Conservation (phyloP, 2,888 invertebrate genomes). For the Julus scanicus region DNA sequence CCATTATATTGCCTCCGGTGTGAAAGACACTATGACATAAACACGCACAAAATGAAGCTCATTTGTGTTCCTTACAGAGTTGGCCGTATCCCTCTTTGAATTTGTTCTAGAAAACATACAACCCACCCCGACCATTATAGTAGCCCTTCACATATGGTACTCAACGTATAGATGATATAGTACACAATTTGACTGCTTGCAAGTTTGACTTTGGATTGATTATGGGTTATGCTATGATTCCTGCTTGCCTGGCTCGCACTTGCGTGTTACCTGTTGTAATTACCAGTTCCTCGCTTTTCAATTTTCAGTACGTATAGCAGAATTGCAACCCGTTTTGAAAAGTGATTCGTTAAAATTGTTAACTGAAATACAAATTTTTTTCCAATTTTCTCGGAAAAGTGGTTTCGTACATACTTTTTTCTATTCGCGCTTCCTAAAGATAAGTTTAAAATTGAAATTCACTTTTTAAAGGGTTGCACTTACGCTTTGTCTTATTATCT, state of each 20-base stretch:
- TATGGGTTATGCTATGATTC: slow-evolving; percentile 18
- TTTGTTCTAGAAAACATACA: neutral
- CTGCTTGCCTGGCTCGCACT: slow-evolving; percentile 36
- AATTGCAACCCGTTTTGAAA: neutral
- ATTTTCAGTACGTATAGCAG: neutral
- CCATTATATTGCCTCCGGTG: neutral
- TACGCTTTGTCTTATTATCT: neutral
- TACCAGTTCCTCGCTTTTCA: neutral
- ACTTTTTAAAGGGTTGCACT: neutral
- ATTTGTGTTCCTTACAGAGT: neutral
- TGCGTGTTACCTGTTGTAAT: slow-evolving; percentile 36
- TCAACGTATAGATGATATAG: slow-evolving; percentile 21
- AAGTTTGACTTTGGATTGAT: slow-evolving; percentile 34
- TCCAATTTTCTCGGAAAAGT: no score
- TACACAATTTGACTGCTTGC: slow-evolving; percentile 7
- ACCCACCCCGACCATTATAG: neutral
- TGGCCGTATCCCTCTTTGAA: neutral
- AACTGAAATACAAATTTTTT: no score
- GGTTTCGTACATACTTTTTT: no score
- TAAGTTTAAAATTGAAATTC: no score
- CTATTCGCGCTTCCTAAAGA: no score
- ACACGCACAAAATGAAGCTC: neutral
- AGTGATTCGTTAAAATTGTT: neutral
- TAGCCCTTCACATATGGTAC: neutral
- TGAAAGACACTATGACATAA: neutral